A percentile compares a stretch with the other conserved stretches of the same genome.
These are phyloP conservation scores for Hyalella azteca DNA, from an alignment of 2,888 invertebrate genomes.

Conservation along the genomic window DNA sequence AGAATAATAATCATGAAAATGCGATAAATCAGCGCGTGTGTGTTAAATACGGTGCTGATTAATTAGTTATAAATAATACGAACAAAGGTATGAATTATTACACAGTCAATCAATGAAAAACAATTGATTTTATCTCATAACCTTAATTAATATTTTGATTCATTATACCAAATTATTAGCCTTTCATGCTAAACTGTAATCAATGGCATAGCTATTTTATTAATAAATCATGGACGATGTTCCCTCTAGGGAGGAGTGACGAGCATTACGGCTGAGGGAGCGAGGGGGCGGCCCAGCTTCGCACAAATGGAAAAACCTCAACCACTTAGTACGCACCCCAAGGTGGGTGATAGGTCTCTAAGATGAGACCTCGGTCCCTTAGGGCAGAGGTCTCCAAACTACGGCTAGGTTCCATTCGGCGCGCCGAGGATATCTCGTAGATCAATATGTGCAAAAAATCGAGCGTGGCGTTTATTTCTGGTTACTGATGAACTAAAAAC, in stretches of 20 bases:
- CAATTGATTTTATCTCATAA: neutral
- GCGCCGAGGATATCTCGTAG: neutral
- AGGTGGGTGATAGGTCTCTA: constrained; percentile 45
- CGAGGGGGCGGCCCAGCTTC: constrained; percentile 46
- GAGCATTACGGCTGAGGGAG: neutral
- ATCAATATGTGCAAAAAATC: neutral
- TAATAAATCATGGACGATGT: neutral
- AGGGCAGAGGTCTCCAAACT: neutral
- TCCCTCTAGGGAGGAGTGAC: neutral
- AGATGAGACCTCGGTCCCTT: too few species aligned
- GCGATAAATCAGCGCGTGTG: neutral
- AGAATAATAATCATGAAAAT: neutral
- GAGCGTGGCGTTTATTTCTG: neutral
- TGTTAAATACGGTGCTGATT: too few species aligned
- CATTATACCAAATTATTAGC: neutral
- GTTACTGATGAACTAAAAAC: neutral
- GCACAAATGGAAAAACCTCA: constrained; percentile 70
- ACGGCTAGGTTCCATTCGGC: neutral
- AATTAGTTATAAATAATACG: too few species aligned
- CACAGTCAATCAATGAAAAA: neutral
- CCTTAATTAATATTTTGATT: neutral
- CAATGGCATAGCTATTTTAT: neutral
- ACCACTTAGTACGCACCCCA: constrained; percentile 68
- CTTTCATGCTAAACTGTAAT: neutral
- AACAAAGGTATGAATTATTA: too few species aligned